Evolutionary conservation across 1,140 invertebrate species (phyloP), one percentile per base, ranked within the genome.

Genomic region (Chironomus striatipennis): DNA sequence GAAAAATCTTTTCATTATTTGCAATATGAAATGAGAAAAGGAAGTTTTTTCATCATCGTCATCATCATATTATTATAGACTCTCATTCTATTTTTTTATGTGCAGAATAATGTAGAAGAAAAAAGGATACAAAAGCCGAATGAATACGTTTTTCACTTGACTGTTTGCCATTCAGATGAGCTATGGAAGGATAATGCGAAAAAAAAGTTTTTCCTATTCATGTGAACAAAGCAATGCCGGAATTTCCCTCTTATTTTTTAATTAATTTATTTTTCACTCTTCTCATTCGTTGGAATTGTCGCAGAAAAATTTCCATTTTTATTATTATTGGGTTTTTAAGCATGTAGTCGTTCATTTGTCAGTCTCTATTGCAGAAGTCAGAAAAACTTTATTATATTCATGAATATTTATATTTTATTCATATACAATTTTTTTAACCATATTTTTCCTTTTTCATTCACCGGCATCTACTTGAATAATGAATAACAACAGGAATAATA

Each of bases 211-310:
- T 57, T 12, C n/a, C 9, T 12, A 57, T 12, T 57, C 9, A 12
- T 8, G n/a, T 70, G 17, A 70, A 70, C 47, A n/a, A 70, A 9
- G 20, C 20, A 70, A 70, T 70, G 17, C n/a, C 17, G 65, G 65
- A 70, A 70, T 70, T 70, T 21, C 65, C 65, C 20, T 70, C 20
- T 70, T 70, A 20, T 70, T 70, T 70, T 57, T 70, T 70, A 70
- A 70, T 70, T 70, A 70, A 70, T 70, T 70, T 21, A 70, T 70
- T 70, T 70, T 70, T 70, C 65, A 70, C 17, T 70, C 65, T 20
- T 21, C 20, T 70, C 65, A 70, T 57, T 57, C 47, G 47, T 57
- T 57, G 47, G 47, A 57, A 57, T 57, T 57, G 47, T 57, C 47
- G 47, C 47, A 57, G 12, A 57, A 57, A 57, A 57, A 34, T 34